These are phyloP conservation scores for Reinhardtius hippoglossoides DNA, from an alignment of 2,113 vertebrate species.

Conservation along the genomic window DNA sequence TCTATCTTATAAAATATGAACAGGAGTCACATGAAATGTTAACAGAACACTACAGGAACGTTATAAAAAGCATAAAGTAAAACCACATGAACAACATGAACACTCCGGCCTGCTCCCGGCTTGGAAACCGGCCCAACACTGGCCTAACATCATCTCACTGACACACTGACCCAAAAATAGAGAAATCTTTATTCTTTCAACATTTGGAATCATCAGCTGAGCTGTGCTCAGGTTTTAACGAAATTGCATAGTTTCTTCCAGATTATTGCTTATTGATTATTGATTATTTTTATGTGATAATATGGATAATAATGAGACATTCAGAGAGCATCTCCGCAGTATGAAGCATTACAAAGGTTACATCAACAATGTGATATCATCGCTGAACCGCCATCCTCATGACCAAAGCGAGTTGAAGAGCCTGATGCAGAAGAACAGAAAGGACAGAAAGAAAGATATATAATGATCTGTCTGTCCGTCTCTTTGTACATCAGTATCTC, in stretches of 20 bases:
- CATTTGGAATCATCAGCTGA: slow-evolving; percentile 66
- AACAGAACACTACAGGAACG: slow-evolving; percentile 68
- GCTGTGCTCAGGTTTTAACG: slow-evolving; percentile 50
- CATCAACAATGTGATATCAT: slow-evolving; percentile 39
- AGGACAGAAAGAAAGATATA: slow-evolving; percentile 44
- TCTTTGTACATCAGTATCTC: slow-evolving; percentile 40
- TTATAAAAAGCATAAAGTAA: slow-evolving; percentile 76
- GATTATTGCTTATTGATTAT: slow-evolving; percentile 73
- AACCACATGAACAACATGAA: slow-evolving; percentile 64
- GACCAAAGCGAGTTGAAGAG: slow-evolving; percentile 12
- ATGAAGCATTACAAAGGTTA: slow-evolving; percentile 60
- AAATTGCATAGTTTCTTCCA: slow-evolving; percentile 80
- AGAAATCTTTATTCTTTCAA: slow-evolving; percentile 70
- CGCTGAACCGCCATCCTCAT: not conserved
- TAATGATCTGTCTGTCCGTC: slow-evolving; percentile 37
- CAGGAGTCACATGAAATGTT: slow-evolving; percentile 69
- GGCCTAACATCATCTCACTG: slow-evolving; percentile 16
- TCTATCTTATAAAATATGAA: slow-evolving; percentile 78
- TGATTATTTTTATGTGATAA: slow-evolving; percentile 59
- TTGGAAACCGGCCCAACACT: not conserved
- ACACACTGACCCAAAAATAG: slow-evolving; percentile 72
- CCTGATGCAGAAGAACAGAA: slow-evolving; percentile 36
- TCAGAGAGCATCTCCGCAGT: slow-evolving; percentile 48
- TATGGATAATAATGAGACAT: slow-evolving; percentile 52
- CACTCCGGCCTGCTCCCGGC: slow-evolving; percentile 21